Evolutionary conservation across 1,140 invertebrate genomes (phyloP).

Genomic region (Metopolophium dirhodum): DNA sequence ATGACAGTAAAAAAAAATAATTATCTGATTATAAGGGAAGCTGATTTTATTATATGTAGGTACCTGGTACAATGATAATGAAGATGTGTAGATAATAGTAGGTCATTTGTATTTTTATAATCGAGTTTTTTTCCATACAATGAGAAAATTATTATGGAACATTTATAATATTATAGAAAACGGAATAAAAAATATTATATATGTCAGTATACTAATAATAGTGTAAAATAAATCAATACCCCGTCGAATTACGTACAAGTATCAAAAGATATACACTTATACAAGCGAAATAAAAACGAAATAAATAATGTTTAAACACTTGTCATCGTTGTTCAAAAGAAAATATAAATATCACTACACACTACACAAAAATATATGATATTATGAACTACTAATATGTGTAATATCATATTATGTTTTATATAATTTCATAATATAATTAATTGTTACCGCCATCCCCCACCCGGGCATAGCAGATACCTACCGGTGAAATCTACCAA

Average conservation of each 20-base stretch:
- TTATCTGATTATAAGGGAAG: not conserved
- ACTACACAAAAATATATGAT: not conserved
- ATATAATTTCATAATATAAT: not conserved
- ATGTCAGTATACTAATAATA: not conserved
- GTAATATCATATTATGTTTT: not conserved
- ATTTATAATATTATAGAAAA: not conserved
- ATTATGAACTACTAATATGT: not conserved
- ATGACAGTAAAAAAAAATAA: not conserved
- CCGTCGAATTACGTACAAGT: not conserved
- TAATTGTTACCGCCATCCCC: too few relatives aligned
- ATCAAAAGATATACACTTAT: not conserved
- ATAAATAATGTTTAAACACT: not conserved
- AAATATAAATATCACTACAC: not conserved
- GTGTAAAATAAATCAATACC: conserved; percentile 1
- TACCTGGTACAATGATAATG: not conserved
- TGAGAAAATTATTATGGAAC: not conserved
- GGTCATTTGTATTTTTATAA: not conserved
- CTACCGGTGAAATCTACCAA: too few relatives aligned
- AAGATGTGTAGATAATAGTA: not conserved
- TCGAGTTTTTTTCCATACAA: not conserved
- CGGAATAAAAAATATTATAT: not conserved
- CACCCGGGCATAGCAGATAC: too few relatives aligned
- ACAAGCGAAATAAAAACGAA: not conserved
- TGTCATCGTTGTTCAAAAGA: not conserved
- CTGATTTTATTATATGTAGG: not conserved